phyloP scores from a whole-genome alignment of 1,140 invertebrate genomes.

The Drosophila quadrilineata region DNA sequence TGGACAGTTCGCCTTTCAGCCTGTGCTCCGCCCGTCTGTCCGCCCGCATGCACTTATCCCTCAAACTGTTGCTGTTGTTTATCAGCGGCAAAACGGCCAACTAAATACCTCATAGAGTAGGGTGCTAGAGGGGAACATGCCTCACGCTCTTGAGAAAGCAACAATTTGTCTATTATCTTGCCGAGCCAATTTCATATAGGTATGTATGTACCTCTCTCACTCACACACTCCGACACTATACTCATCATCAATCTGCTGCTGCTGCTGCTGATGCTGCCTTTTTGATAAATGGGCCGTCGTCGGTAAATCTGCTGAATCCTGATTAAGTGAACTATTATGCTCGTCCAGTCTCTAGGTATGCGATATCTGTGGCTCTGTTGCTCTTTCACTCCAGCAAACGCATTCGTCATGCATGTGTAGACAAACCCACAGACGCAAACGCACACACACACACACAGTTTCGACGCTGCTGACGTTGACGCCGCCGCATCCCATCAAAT shows the following conservation, averaged over 20 bases:
- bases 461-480: constrained; percentile 13
- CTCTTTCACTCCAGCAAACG: background rate
- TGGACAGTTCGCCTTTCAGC: constrained; percentile 36
- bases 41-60: constrained; percentile 68
- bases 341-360: constrained; percentile 7
- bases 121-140: background rate
- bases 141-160: constrained; percentile 25
- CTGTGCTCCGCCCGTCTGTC: constrained; percentile 35
- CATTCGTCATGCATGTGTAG: constrained; percentile 73
- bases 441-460: constrained; percentile 50
- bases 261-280: constrained; percentile 16
- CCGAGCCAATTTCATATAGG: constrained; percentile 55
- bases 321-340: constrained; percentile 76
- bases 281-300: constrained; percentile 45
- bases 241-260: background rate
- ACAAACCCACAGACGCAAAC: constrained; percentile 50
- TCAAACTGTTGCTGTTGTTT: constrained; percentile 42
- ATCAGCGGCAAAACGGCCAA: constrained; percentile 57
- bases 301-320: constrained; percentile 71
- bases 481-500: constrained; percentile 64
- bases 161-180: constrained; percentile 72
- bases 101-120: constrained; percentile 19
- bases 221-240: background rate
- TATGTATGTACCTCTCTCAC: background rate
- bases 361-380: constrained; percentile 7